These are phyloP conservation scores for Acipenser oxyrinchus DNA, from an alignment of 2,797 vertebrate genomes.

Conservation along the genomic window DNA sequence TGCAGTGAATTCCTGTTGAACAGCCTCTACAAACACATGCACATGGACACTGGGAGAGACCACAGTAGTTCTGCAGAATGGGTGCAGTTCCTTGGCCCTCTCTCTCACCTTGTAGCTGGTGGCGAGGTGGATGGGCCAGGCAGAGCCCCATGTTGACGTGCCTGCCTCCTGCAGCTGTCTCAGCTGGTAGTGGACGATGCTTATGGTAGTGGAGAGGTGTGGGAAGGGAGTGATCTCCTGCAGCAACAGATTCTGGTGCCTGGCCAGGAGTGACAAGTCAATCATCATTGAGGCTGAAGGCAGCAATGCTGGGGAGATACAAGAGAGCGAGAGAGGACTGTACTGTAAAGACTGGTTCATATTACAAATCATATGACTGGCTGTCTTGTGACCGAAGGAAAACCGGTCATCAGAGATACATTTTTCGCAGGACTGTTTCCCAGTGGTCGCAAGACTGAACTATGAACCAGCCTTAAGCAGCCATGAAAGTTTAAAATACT, in stretches of 20 bases:
- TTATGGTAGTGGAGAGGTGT: not conserved
- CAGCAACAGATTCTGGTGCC: fast-evolving
- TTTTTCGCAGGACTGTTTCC: not conserved
- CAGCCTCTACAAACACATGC: not conserved
- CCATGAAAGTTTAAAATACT: no score
- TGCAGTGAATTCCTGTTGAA: not conserved
- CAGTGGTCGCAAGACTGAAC: no score
- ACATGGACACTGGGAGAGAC: not conserved
- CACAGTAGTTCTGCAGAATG: no score
- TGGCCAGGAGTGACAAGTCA: fast-evolving
- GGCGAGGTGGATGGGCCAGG: not conserved
- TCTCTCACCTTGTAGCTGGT: slow-evolving; percentile 24
- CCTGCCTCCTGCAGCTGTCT: not conserved
- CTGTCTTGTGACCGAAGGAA: not conserved
- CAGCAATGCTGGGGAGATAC: slow-evolving; percentile 21
- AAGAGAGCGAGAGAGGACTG: not conserved
- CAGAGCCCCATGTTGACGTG: fast-evolving
- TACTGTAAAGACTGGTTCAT: no score
- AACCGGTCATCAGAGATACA: not conserved
- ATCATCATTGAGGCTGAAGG: not conserved
- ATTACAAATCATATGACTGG: no score
- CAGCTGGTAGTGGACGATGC: not conserved
- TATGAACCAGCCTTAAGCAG: no score
- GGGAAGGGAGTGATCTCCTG: not conserved
- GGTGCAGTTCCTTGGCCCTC: not conserved